Evolutionary conservation across 2,888 invertebrate species (phyloP).

Genomic region (Leucophora obtusa): DNA sequence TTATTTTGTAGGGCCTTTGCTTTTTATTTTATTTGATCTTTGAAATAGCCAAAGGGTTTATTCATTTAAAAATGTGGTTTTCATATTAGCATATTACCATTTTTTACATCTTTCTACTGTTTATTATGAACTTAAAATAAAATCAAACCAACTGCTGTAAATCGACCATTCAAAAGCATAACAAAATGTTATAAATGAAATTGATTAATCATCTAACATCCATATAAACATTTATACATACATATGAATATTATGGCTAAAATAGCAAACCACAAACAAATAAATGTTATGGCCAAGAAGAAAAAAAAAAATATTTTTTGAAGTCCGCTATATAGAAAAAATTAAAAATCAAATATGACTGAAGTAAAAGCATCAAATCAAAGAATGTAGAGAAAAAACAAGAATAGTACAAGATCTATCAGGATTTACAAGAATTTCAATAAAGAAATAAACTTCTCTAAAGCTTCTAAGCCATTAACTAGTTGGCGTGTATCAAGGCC

Average conservation of each 20-base stretch:
- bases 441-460: constrained; percentile 43
- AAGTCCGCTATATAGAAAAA: background rate
- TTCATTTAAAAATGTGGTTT: constrained; percentile 34
- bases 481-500: constrained; percentile 61
- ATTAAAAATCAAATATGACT: background rate
- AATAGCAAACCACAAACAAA: constrained; percentile 19
- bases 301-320: background rate
- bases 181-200: constrained; percentile 40
- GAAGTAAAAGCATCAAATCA: background rate
- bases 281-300: constrained; percentile 23
- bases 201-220: constrained; percentile 29
- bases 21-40: background rate
- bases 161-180: constrained; percentile 23
- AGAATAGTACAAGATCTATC: constrained; percentile 36
- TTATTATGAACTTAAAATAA: background rate
- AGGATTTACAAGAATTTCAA: constrained; percentile 47
- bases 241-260: constrained; percentile 33
- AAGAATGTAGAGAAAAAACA: background rate
- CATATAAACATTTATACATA: too few species aligned
- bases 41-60: constrained; percentile 37
- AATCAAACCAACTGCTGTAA: constrained; percentile 1
- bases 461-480: constrained; percentile 43
- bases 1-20: too few species aligned
- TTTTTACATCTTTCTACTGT: background rate
- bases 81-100: constrained; percentile 29